Evolutionary conservation across 2,797 vertebrate species (phyloP), one percentile per base, ranked within the genome.

Genomic region (Limnodromus scolopaceus): DNA sequence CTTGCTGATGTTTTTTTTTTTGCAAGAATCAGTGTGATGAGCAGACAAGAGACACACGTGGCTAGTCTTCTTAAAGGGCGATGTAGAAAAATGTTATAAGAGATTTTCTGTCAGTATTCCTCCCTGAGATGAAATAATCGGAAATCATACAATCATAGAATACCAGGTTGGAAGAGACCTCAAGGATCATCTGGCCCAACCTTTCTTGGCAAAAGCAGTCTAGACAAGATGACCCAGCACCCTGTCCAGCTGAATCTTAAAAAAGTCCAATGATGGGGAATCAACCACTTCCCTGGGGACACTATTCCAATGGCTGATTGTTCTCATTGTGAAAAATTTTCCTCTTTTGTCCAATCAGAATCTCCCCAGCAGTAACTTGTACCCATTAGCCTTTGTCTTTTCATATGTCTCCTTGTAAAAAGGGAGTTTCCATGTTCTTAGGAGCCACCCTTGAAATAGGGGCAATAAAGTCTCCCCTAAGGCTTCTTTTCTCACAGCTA

Each of bases 1-100:
- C 5, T 61, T 13, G 15, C 9, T 39, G 5, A 16, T n/a, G 2
- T 1, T 63, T 70, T 45, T 48, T 4, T 58, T 60, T 39, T 55
- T 76, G 20, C 20, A 71, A 87, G 10, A 17, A 23, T 53, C 15
- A 41, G 27, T 43, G 7, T 82, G 16, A n/a, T 71, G 11, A 55
- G 28, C n/a, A 74, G 19, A 25, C 13, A 43, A 72, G 49, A 61
- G n/a, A 46, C 5, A 38, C 0, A 0, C 23, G 10, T 36, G 17
- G 7, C 18, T 70, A 49, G 30, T 49, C 15, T 75, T 82, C 41
- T 49, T 36, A 49, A 61, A 34, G 27, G 15, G 17, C 36, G 61
- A 27, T 11, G 25, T n/a, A 55, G 20, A 66, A 71, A 66, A 24
- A 30, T 23, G 6, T 36, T 60, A 2, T 25, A 54, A 41, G 16